Conservation (phyloP, 2,113 vertebrate genomes). For the Semicossyphus pulcher region DNA sequence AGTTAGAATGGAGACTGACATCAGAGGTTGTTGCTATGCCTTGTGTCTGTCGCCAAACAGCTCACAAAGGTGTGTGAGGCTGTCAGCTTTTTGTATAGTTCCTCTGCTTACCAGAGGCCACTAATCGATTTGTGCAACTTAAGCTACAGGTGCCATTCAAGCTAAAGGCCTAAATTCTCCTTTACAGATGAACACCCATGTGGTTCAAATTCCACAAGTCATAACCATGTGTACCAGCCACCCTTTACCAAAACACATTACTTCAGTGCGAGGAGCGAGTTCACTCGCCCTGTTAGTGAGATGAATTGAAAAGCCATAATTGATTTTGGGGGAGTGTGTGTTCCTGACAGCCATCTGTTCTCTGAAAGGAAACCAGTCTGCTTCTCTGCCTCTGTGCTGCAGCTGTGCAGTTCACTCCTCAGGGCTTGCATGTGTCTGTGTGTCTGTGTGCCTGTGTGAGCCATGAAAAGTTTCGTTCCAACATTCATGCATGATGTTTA, state of each 20-base stretch:
- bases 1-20: too few species aligned
- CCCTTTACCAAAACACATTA: not conserved
- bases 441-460: not conserved
- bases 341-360: constrained; percentile 50
- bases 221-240: not conserved
- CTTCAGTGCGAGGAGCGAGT: not conserved
- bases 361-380: constrained; percentile 30
- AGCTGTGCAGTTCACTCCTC: constrained; percentile 24
- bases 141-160: not conserved
- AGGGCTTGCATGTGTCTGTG: constrained; percentile 11
- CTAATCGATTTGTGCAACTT: too few species aligned
- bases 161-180: not conserved
- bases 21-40: too few species aligned
- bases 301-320: constrained; percentile 16
- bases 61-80: too few species aligned
- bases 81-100: too few species aligned
- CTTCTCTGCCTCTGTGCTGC: constrained; percentile 24
- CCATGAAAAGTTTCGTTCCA: constrained; percentile 32
- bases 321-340: constrained; percentile 19
- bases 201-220: not conserved
- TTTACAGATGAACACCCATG: not conserved
- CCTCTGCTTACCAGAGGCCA: not conserved
- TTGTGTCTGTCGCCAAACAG: too few species aligned
- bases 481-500: constrained; percentile 49
- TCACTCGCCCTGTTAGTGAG: not conserved